A percentile compares a stretch with the other conserved stretches of the same genome.
phyloP scores from a whole-genome alignment of 2,888 invertebrate genomes.

The Campoletis raptor region DNA sequence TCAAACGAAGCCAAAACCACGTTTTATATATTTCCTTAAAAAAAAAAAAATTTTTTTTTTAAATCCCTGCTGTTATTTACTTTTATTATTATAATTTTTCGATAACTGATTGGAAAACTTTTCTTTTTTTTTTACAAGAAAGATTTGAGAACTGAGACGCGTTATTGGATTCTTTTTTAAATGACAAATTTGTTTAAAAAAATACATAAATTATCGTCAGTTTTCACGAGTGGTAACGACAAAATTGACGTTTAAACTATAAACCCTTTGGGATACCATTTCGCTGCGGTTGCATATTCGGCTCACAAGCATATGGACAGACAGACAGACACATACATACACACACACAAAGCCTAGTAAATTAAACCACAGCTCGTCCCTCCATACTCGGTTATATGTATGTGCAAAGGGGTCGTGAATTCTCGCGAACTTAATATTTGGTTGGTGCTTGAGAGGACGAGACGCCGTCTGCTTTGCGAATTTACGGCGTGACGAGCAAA shows the following conservation, averaged over 20 bases:
- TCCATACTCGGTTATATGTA: neutral
- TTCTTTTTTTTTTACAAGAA: neutral
- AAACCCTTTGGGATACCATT: conserved; percentile 41
- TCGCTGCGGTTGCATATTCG: conserved; percentile 32
- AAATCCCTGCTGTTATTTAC: neutral
- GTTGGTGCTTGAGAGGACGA: conserved; percentile 47
- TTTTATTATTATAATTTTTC: neutral
- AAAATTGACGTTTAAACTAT: conserved; percentile 49
- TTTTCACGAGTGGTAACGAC: neutral
- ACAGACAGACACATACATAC: neutral
- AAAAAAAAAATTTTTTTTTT: neutral
- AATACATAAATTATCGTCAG: neutral
- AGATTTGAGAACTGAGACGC: neutral
- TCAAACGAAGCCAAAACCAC: conserved; percentile 39
- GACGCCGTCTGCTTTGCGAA: conserved; percentile 58
- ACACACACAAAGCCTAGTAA: conserved; percentile 4
- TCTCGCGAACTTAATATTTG: conserved; percentile 66
- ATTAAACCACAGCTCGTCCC: conserved; percentile 20
- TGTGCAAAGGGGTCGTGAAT: conserved; percentile 41
- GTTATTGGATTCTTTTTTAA: neutral
- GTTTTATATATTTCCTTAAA: conserved; percentile 1
- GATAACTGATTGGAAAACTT: neutral
- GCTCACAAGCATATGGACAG: neutral
- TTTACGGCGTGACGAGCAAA: conserved; percentile 67
- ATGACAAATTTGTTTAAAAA: neutral